Evolutionary conservation across 2,888 invertebrate species (phyloP).

Genomic region (Amiota minor): DNA sequence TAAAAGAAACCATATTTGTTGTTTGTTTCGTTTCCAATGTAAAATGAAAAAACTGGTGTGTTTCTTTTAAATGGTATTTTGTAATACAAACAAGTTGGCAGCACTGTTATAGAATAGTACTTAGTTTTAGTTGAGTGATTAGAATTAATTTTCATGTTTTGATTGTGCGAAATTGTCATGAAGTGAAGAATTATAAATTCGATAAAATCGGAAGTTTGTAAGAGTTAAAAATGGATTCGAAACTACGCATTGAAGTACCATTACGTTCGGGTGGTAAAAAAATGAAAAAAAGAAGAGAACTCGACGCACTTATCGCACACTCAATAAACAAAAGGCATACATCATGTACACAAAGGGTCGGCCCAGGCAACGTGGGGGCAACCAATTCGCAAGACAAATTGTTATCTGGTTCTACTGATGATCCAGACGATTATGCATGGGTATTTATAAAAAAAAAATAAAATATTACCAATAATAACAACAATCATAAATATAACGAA

Average conservation of each 20-base stretch:
- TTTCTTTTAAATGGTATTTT: too few relatives aligned
- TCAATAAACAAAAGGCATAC: conserved; percentile 68
- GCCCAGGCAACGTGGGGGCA: conserved; percentile 58
- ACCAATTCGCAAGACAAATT: conserved; percentile 77
- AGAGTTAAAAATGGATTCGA: conserved; percentile 75
- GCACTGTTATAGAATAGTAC: too few relatives aligned
- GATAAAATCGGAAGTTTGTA: too few relatives aligned
- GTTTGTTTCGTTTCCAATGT: too few relatives aligned
- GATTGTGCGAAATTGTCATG: too few relatives aligned
- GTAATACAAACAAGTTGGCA: too few relatives aligned
- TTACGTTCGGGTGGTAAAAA: conserved; percentile 78
- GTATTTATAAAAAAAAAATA: conserved; percentile 50
- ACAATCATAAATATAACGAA: conserved; percentile 20
- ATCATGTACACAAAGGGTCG: neutral
- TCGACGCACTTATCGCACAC: conserved; percentile 81
- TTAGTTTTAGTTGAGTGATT: too few relatives aligned
- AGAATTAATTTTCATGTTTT: too few relatives aligned
- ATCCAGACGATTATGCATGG: conserved; percentile 75
- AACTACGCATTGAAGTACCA: conserved; percentile 79
- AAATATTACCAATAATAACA: conserved; percentile 27
- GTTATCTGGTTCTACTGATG: conserved; percentile 79
- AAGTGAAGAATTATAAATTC: too few relatives aligned
- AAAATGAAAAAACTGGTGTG: too few relatives aligned
- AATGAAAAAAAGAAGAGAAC: conserved; percentile 84
- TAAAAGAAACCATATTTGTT: too few relatives aligned